phyloP scores from a whole-genome alignment of 1,140 invertebrate genomes.

The Micrasema minimum region DNA sequence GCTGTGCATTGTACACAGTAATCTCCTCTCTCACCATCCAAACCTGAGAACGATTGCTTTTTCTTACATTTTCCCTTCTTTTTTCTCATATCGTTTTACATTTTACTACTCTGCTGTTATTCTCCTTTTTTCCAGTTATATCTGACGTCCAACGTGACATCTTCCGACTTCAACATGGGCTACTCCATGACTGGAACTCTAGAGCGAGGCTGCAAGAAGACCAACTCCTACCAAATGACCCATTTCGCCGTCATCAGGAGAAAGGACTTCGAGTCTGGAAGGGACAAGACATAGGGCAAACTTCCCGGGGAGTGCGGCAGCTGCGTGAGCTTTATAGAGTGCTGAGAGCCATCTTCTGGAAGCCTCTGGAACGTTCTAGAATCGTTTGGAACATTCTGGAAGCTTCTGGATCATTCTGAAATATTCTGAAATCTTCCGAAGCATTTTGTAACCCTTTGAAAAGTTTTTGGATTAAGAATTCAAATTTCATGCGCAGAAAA shows the following conservation, averaged over 20 bases:
- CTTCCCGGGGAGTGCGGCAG: slow-evolving; percentile 51
- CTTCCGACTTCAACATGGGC: slow-evolving; percentile 87
- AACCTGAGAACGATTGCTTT: too few relatives aligned
- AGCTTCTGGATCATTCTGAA: too few relatives aligned
- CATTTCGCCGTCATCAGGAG: slow-evolving; percentile 87
- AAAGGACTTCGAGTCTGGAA: slow-evolving; percentile 61
- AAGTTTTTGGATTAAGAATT: too few relatives aligned
- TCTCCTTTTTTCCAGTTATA: slow-evolving; percentile 69
- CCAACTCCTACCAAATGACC: slow-evolving; percentile 83
- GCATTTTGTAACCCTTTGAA: too few relatives aligned
- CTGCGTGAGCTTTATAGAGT: slow-evolving; percentile 48
- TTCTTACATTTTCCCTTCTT: too few relatives aligned
- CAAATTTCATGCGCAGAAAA: too few relatives aligned
- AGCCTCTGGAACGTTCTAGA: neutral
- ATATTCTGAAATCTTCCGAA: too few relatives aligned
- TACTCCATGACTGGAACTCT: slow-evolving; percentile 88
- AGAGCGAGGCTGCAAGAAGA: slow-evolving; percentile 81
- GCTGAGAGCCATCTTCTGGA: slow-evolving; percentile 14
- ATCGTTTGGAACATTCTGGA: too few relatives aligned
- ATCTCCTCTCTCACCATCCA: too few relatives aligned
- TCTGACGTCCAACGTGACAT: slow-evolving; percentile 81
- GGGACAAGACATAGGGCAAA: slow-evolving; percentile 50
- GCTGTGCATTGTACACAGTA: too few relatives aligned
- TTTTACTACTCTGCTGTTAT: neutral
- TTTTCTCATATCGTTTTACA: neutral